Base-by-base conservation (phyloP, 2,113 vertebrate species). In the Zingel zingel region DNA sequence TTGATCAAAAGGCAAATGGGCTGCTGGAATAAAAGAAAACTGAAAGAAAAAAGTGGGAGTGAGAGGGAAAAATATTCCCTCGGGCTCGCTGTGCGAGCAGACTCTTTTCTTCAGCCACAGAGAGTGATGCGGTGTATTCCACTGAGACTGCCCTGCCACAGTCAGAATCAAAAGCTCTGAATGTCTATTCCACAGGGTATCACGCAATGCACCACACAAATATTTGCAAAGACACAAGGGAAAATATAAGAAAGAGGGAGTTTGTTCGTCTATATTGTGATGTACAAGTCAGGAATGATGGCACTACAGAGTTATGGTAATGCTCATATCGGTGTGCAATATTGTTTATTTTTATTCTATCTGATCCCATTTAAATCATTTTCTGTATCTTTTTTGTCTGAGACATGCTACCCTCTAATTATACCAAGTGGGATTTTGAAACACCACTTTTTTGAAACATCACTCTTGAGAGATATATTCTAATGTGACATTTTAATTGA, bases 41-140 rank as follows among this genome's bases (percentile, higher is more conserved):
- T 0, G 1, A 2, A 14, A 13, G 19, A 33, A 23, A 62, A 73
- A 50, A 57, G 3, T 25, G 2, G 15, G 56, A 48, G 8, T 39
- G 43, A 53, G 12, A 1, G 13, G 50, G n/a, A 57, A 59, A 11
- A 15, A 30, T 33, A 61, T 33, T 59, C 75, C 76, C 69, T 18
- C 3, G 1, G 76, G 76, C 67, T 79, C 43, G 68, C 16, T 23
- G 13, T 39, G 23, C 0, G 19, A 27, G 53, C 53, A 66, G 45
- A 75, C 50, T 76, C n/a, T 81, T 81, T 88, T 82, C 81, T 70
- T 74, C 65, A 82, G 67, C 59, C 86, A 74, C 54, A 75, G 70
- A 71, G 64, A 64, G 33, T 67, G 81, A 82, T 70, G 73, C 59
- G 61, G 51, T 36, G 30, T 56, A 70, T 50, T 79, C 69, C 74